Evolutionary conservation across 2,888 invertebrate genomes (phyloP).

Genomic region (Eilema caniola): DNA sequence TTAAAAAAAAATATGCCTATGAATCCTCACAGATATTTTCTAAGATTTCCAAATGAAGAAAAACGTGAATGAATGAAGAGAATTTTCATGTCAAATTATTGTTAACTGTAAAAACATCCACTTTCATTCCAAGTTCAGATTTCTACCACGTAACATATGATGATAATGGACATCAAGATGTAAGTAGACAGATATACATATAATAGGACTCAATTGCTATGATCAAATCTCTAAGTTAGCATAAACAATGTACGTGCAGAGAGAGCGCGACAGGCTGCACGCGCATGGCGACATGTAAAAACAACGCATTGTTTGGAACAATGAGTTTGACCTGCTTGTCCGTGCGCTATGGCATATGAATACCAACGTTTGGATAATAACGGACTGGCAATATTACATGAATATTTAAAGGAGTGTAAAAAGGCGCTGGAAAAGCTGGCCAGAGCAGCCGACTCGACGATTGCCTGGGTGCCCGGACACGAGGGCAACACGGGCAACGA

Average conservation of each 20-base stretch:
- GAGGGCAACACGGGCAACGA: too few relatives aligned
- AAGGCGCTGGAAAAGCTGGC: too few relatives aligned
- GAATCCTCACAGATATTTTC: too few relatives aligned
- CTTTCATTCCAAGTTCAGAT: not conserved
- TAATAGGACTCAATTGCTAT: constrained; percentile 22
- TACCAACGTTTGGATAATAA: constrained; percentile 16
- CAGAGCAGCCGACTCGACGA: too few relatives aligned
- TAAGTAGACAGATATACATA: constrained; percentile 21
- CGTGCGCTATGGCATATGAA: constrained; percentile 15
- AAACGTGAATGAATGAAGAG: too few relatives aligned
- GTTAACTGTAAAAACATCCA: not conserved
- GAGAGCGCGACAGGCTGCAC: constrained; percentile 8
- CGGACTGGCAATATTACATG: constrained; percentile 8
- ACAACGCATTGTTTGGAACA: constrained; percentile 32
- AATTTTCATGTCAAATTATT: too few relatives aligned
- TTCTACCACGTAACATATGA: not conserved
- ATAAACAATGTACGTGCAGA: constrained; percentile 21
- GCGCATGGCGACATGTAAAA: constrained; percentile 26
- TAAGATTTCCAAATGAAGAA: too few relatives aligned
- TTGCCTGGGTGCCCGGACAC: too few relatives aligned
- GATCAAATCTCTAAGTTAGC: constrained; percentile 23
- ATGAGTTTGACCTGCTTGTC: constrained; percentile 36
- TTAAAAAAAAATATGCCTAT: too few relatives aligned
- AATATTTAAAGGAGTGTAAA: too few relatives aligned
- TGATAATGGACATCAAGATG: constrained; percentile 3